These are phyloP conservation scores for Axinella damicornis DNA, from an alignment of 37 sponge, comb jelly and placozoan genomes.

Conservation along the genomic window DNA sequence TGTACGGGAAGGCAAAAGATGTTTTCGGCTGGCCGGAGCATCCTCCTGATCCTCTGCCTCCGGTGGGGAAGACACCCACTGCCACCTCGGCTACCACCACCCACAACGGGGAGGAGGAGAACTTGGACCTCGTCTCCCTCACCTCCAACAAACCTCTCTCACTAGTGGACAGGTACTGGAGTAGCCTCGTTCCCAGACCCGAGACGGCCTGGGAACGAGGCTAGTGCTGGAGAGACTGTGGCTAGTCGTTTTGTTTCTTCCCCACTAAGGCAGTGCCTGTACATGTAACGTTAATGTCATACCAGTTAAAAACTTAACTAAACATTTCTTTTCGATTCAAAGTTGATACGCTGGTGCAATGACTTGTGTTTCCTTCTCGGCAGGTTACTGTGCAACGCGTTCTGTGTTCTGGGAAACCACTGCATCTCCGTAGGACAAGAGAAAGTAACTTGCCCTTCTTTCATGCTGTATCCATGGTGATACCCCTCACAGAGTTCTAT, in stretches of 20 bases:
- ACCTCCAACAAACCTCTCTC: constrained; percentile 12
- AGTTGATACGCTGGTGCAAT: no score
- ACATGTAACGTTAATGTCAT: no score
- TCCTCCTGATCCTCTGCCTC: constrained; percentile 20
- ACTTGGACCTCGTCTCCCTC: not conserved
- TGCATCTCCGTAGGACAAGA: constrained; percentile 19
- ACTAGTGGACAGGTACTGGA: constrained; percentile 27
- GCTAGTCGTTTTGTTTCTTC: no score
- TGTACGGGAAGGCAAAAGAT: constrained; percentile 76
- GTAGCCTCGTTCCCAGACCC: no score
- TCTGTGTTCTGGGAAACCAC: constrained; percentile 69
- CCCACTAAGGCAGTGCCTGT: no score
- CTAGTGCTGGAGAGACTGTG: no score
- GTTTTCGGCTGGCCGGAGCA: constrained; percentile 83
- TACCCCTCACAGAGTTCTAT: no score
- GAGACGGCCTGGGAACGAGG: no score
- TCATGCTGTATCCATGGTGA: no score
- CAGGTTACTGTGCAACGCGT: constrained; percentile 70
- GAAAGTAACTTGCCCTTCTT: no score
- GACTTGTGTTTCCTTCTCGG: not conserved
- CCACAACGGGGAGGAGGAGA: constrained; percentile 13
- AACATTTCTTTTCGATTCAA: no score
- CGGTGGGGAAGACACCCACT: not conserved
- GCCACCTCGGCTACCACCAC: not conserved
- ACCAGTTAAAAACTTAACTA: no score